Conservation (phyloP, 2,888 invertebrate species). For the Vesta saturnalis region DNA sequence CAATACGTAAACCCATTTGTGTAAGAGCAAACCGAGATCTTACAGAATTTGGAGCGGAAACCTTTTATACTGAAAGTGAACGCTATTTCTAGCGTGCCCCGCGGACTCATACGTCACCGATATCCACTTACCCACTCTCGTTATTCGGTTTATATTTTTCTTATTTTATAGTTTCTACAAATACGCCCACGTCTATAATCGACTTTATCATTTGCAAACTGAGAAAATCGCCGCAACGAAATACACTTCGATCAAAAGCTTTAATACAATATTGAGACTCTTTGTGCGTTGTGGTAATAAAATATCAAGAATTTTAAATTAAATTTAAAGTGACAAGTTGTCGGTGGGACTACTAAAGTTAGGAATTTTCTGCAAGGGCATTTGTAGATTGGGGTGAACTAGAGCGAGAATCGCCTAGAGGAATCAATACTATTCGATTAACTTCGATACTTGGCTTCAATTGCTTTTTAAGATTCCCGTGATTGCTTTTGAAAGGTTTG, state of each 20-base stretch:
- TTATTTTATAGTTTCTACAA: slow-evolving; percentile 9
- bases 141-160: slow-evolving; percentile 35
- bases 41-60: slow-evolving; percentile 47
- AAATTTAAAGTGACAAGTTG: slow-evolving; percentile 31
- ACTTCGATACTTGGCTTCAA: slow-evolving; percentile 61
- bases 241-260: no score
- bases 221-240: not conserved
- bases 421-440: slow-evolving; percentile 58
- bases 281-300: slow-evolving; percentile 14
- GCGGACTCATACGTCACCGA: slow-evolving; percentile 35
- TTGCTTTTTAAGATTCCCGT: slow-evolving; percentile 62
- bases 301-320: slow-evolving; percentile 27
- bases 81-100: slow-evolving; percentile 33
- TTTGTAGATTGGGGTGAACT: slow-evolving; percentile 42
- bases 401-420: slow-evolving; percentile 47
- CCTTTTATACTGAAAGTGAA: slow-evolving; percentile 53
- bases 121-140: slow-evolving; percentile 36
- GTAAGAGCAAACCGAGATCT: slow-evolving; percentile 47
- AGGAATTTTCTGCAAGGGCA: slow-evolving; percentile 31
- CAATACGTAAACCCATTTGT: slow-evolving; percentile 46
- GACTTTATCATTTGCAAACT: not conserved
- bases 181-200: not conserved
- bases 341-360: slow-evolving; percentile 34
- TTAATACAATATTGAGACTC: not conserved
- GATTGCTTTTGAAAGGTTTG: slow-evolving; percentile 62